Base-by-base conservation (phyloP, 2,113 vertebrate genomes). In the Ammodytes dubius region DNA sequence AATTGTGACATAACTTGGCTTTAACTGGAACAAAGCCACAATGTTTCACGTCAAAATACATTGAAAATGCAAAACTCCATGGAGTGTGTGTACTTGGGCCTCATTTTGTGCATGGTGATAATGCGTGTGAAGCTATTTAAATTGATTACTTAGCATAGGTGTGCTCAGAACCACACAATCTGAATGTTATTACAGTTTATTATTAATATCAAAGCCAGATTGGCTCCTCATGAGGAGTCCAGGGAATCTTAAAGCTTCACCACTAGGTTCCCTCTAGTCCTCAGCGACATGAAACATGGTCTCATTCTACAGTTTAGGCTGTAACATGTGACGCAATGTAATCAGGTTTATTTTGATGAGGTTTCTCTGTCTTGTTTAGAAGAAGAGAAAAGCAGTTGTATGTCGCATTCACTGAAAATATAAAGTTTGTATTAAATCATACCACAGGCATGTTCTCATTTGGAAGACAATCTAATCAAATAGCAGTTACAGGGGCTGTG, bases 221-320 rank as follows among this genome's bases (percentile, higher is more conserved):
- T 37, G 57, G 53, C 64, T 63, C 12, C 19, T 3, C 35, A 17
- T 1, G 7, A 37, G 66, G 43, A 53, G 37, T 53, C 19, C 12
- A 35, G 65, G 27, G 45, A 74, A 27, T 49, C 9, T 52, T 19
- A 7, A n/a, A 42, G 39, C 15, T 50, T 47, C 19, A 53, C 46
- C 27, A 46, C 4, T 2, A 15, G 11, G 10, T 69, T 52, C 53
- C 27, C 45, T 42, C n/a, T 13, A 15, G 59, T n/a, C 54, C 53
- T 60, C 42, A 5, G 39, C 39, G 17, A 43, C 14, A 58, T 80
- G 57, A 87, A 54, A 77, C 9, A 81, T 84, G 46, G 57, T 69
- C 77, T 77, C 46, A 87, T 77, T 70, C n/a, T n/a, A n/a, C n/a
- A n/a, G n/a, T n/a, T 66, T 7, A 14, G 3, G 39, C 7, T 14